Evolutionary conservation across 1,140 invertebrate genomes (phyloP), one percentile per base, ranked within the genome.

Genomic region (Triops longicaudatus): DNA sequence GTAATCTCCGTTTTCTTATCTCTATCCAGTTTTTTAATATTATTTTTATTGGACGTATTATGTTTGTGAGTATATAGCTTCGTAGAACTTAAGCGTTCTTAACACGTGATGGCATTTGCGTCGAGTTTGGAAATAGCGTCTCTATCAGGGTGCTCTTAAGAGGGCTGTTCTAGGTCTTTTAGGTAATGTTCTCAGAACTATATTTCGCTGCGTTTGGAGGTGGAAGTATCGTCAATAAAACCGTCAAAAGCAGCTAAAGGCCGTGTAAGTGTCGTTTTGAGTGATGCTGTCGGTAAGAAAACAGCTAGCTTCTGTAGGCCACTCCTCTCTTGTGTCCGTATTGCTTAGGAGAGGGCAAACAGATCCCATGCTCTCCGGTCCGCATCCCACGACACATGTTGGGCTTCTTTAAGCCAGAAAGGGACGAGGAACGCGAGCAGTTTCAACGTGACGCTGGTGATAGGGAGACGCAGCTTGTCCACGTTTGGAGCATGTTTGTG

Each of bases 271-370:
- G 22, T n/a, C 50, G 50, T 63, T 63, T 4, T 22, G 50, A 63
- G 50, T 22, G 10, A 63, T n/a, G 50, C 17, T 22, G 14, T 22
- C 50, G 4, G 22, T 63, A 63, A 22, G 50, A 63, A 63, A 63
- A 5, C 17, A 63, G n/a, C 14, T 17, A 63, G 14, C 50, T 63
- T 22, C 3, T 63, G 50, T 63, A 22, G 17, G 17, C 50, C 50
- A 6, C 50, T 22, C 50, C 50, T 22, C 22, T 63, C 43, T 17
- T 14, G 50, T 14, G 50, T 9, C 22, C 22, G 50, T 63, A 63
- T 63, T 63, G 50, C 50, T 63, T 63, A 22, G 50, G n/a, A 63
- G 50, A 63, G 22, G 50, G 22, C 50, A 63, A 63, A 63, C 50
- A 63, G 50, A n/a, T n/a, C n/a, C 50, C 50, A 63, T n/a, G 50